Base-by-base conservation (phyloP, 2,797 vertebrate genomes). In the Pristis pectinata region DNA sequence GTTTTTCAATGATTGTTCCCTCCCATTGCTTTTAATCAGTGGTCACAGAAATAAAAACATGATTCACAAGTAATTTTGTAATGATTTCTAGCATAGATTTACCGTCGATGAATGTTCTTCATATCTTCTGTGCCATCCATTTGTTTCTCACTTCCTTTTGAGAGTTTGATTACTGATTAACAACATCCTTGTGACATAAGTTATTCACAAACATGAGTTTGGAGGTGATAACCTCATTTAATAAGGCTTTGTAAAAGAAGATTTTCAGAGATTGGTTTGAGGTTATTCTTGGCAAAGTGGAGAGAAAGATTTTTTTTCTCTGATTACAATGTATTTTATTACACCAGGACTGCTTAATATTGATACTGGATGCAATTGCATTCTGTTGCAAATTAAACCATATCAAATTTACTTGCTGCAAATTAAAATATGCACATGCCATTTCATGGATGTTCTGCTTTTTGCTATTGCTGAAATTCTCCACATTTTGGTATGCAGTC, bases 211-310 rank as follows among this genome's bases (percentile, higher is more conserved):
- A 37, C n/a, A 64, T 61, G 37, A 91, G 30, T 67, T 91, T 10
- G 3, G 59, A 37, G 59, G 87, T 24, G 49, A 91, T 91, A 64
- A 37, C 17, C 59, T 37, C n/a, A n/a, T 64, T 64, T 91, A 19
- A 91, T 34, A 41, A 61, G 10, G 17, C n/a, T 91, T 19, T 41
- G 87, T 91, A 41, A 91, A n/a, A 41, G 59, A 91, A 91, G 87
- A 67, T 67, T 64, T 91, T 91, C n/a, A 67, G 19, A 91, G 19
- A 67, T 91, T 91, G 44, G 61, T 67, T 91, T 91, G 87, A 67
- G 19, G 19, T 22, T 67, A 41, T 53, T 72, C 41, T 49, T 53
- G 92, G 41, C 37, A 44, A 34, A 74, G 7, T 44, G 11, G 13
- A 74, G 24, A 11, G 10, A 34, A 44, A 53, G 41, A 22, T 15